Evolutionary conservation across 2,113 vertebrate species (phyloP).

Genomic region (Uropsilus gracilis): DNA sequence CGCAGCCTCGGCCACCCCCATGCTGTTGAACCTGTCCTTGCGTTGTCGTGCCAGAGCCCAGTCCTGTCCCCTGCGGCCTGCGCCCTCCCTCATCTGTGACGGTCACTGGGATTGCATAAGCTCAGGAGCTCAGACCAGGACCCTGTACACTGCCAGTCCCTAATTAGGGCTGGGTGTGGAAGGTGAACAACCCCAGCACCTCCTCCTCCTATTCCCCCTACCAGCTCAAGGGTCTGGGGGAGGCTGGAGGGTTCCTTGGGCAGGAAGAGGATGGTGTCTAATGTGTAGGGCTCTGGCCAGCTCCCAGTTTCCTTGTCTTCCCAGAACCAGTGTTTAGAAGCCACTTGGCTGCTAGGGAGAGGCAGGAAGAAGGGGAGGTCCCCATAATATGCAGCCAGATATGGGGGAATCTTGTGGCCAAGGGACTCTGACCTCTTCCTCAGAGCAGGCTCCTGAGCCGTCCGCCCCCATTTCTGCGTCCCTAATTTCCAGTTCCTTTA

Average conservation of each 20-base stretch:
- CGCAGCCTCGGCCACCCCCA: background rate
- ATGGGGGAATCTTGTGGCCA: background rate
- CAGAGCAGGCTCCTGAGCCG: background rate
- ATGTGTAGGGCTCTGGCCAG: background rate
- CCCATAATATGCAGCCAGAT: background rate
- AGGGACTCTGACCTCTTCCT: background rate
- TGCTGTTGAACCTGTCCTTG: background rate
- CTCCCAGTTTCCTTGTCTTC: background rate
- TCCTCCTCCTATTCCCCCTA: background rate
- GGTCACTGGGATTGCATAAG: too few species aligned
- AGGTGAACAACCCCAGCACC: too few species aligned
- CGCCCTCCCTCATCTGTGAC: background rate
- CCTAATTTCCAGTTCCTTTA: background rate
- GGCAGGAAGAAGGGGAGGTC: background rate
- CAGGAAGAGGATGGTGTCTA: background rate
- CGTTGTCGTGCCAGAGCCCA: background rate
- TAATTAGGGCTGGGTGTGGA: background rate
- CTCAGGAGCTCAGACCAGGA: background rate
- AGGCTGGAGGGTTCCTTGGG: background rate
- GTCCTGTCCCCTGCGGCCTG: background rate
- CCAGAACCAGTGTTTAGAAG: background rate
- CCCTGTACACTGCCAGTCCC: fast-evolving
- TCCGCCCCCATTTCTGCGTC: background rate
- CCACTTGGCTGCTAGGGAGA: background rate
- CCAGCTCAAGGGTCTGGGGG: background rate